phyloP scores from a whole-genome alignment of 2,888 invertebrate genomes.

The Embidobia sp. region DNA sequence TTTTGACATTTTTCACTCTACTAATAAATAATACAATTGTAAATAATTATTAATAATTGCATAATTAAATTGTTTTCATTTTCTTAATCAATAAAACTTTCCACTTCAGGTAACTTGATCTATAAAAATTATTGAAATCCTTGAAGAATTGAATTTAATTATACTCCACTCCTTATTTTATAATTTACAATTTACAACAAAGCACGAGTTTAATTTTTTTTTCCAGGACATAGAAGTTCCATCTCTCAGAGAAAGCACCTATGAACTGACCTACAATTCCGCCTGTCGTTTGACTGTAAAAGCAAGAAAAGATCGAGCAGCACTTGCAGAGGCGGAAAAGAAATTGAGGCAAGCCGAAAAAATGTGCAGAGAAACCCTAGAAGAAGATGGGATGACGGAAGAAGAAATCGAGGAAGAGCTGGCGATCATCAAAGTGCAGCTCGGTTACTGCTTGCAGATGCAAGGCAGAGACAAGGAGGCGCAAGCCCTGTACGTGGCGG shows the following conservation, averaged over 20 bases:
- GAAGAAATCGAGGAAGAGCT: slow-evolving; percentile 97
- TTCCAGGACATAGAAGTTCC: slow-evolving; percentile 83
- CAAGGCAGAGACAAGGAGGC: slow-evolving; percentile 94
- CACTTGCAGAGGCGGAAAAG: slow-evolving; percentile 89
- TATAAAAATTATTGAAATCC: too few species aligned
- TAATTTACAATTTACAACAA: too few species aligned
- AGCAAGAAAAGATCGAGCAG: slow-evolving; percentile 82
- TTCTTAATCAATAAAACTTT: too few species aligned
- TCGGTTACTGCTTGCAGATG: slow-evolving; percentile 93
- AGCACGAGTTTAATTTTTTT: too few species aligned
- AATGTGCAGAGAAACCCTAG: slow-evolving; percentile 90
- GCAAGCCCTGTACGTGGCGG: slow-evolving; percentile 89
- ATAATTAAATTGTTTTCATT: too few species aligned
- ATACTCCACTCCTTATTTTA: too few species aligned
- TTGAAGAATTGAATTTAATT: too few species aligned
- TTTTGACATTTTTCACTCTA: too few species aligned
- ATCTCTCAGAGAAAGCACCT: slow-evolving; percentile 87
- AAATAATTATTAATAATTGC: too few species aligned
- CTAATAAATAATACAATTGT: too few species aligned
- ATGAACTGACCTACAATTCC: slow-evolving; percentile 95
- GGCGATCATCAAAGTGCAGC: slow-evolving; percentile 94
- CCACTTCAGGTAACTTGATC: too few species aligned
- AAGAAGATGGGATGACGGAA: slow-evolving; percentile 94
- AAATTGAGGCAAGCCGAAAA: slow-evolving; percentile 92
- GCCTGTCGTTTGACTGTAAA: slow-evolving; percentile 91